Evolutionary conservation across 2,797 vertebrate species (phyloP).

Genomic region (Pygocentrus nattereri): DNA sequence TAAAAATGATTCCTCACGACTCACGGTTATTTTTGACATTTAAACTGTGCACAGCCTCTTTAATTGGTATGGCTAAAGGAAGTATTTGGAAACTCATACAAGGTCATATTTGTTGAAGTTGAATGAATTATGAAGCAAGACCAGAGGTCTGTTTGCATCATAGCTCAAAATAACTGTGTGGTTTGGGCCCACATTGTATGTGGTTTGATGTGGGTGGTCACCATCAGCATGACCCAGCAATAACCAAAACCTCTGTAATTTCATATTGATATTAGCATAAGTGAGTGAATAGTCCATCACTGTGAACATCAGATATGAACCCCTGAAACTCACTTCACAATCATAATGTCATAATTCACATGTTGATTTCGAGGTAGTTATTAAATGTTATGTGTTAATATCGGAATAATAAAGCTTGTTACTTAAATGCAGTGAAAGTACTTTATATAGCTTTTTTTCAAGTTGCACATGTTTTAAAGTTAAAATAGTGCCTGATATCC

Average conservation of each 20-base stretch:
- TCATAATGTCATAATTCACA: neutral
- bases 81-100: neutral
- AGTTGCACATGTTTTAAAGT: neutral
- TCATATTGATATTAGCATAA: neutral
- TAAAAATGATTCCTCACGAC: neutral
- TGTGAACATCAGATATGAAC: neutral
- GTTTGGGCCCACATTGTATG: neutral
- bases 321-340: too few species aligned
- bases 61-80: neutral
- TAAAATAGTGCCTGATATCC: slow-evolving; percentile 21
- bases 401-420: too few species aligned
- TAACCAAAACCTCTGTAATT: neutral
- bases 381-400: neutral
- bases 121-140: slow-evolving; percentile 5
- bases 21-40: neutral
- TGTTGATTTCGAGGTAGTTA: neutral
- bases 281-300: neutral
- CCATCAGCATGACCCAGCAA: slow-evolving; percentile 2
- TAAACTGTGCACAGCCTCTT: neutral
- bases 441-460: neutral
- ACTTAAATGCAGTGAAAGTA: too few species aligned
- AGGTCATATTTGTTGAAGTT: slow-evolving; percentile 1
- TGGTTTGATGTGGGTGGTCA: slow-evolving; percentile 5
- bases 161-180: slow-evolving; percentile 1
- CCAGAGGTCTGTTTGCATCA: neutral